These are phyloP conservation scores for Volucella zonaria DNA, from an alignment of 2,888 invertebrate genomes.

Conservation along the genomic window DNA sequence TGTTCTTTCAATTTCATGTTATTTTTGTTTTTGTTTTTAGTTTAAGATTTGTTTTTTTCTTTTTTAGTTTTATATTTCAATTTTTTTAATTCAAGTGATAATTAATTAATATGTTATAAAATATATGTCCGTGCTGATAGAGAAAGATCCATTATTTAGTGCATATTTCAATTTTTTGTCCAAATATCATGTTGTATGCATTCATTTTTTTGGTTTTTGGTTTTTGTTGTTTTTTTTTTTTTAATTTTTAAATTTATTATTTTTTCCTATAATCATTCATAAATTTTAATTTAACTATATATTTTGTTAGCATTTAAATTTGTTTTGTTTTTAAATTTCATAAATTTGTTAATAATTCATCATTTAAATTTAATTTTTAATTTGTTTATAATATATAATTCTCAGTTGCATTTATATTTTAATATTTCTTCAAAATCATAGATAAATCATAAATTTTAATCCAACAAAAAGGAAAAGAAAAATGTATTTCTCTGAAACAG, in stretches of 20 bases:
- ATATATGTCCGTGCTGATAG: slow-evolving; percentile 65
- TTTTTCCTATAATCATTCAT: slow-evolving; percentile 61
- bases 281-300: slow-evolving; percentile 65
- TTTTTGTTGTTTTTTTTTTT: too few relatives aligned
- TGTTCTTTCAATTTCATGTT: slow-evolving; percentile 2
- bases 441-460: slow-evolving; percentile 21
- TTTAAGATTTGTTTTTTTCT: neutral
- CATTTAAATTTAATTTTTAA: slow-evolving; percentile 13
- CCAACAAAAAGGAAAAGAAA: neutral
- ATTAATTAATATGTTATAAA: slow-evolving; percentile 61
- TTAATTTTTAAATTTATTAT: slow-evolving; percentile 39
- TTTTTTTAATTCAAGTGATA: slow-evolving; percentile 46
- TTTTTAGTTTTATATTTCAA: slow-evolving; percentile 14
- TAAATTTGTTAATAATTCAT: slow-evolving; percentile 36
- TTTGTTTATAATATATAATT: slow-evolving; percentile 13
- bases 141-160: slow-evolving; percentile 64
- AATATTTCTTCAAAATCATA: slow-evolving; percentile 15
- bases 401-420: neutral
- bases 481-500: slow-evolving; percentile 42
- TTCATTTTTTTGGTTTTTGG: slow-evolving; percentile 3
- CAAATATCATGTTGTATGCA: slow-evolving; percentile 48
- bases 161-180: slow-evolving; percentile 50
- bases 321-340: slow-evolving; percentile 48
- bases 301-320: slow-evolving; percentile 63
- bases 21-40: neutral